Evolutionary conservation across 2,888 invertebrate genomes (phyloP).

Genomic region (Zaprionus bogoriensis): DNA sequence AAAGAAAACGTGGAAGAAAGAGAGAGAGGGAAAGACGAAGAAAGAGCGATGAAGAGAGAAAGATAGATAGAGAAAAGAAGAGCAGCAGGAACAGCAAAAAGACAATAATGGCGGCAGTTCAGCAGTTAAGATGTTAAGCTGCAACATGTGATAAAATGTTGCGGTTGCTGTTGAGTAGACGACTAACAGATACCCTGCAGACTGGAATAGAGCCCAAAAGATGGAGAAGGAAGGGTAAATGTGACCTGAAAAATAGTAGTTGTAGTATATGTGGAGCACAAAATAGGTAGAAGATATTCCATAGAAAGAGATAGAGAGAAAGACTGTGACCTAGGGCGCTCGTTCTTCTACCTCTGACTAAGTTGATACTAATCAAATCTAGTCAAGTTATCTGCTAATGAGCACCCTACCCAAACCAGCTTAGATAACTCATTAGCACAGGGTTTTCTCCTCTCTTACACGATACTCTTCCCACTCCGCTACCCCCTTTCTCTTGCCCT

Average conservation of each 20-base stretch:
- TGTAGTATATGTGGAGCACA: no score
- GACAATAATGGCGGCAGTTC: neutral
- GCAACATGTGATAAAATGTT: slow-evolving; percentile 7
- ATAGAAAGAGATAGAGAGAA: no score
- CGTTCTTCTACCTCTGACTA: neutral
- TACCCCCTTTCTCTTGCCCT: neutral
- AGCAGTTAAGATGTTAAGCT: slow-evolving; percentile 11
- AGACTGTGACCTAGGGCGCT: no score
- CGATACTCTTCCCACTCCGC: neutral
- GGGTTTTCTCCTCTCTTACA: neutral
- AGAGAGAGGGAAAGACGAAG: neutral
- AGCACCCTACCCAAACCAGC: neutral
- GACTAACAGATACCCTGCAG: neutral
- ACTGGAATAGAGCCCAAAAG: neutral
- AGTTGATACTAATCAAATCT: neutral
- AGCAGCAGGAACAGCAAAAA: neutral
- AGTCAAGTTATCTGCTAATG: neutral
- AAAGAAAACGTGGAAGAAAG: neutral
- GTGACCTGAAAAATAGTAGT: neutral
- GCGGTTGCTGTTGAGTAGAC: neutral
- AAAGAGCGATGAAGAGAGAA: neutral
- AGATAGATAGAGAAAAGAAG: neutral
- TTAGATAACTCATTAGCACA: neutral
- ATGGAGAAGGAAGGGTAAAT: no score
- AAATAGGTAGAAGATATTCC: no score